These are phyloP conservation scores for Peromyscus polionotus DNA, from an alignment of 2,113 vertebrate genomes.

Conservation along the genomic window DNA sequence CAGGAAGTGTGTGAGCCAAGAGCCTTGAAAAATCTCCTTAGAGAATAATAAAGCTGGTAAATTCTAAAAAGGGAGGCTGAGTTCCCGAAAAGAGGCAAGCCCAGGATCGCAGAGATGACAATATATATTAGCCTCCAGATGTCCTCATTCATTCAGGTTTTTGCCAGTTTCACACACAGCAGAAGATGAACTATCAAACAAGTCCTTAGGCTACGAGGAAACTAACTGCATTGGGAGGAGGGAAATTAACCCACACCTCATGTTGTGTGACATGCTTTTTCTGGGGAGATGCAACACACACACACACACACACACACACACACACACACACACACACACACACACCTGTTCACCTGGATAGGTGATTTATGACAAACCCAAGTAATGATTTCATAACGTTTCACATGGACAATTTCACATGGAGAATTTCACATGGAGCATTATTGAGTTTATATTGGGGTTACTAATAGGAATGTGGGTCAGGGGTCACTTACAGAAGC, in stretches of 20 bases:
- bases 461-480: too few species aligned
- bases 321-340: neutral
- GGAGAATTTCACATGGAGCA: neutral
- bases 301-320: neutral
- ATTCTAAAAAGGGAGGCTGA: neutral
- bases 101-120: neutral
- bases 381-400: neutral
- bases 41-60: slow-evolving; percentile 6
- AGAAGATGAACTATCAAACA: neutral
- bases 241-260: neutral
- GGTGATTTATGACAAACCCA: neutral
- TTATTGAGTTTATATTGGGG: neutral
- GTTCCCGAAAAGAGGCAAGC: neutral
- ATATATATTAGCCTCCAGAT: neutral
- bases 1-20: slow-evolving; percentile 37
- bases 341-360: neutral
- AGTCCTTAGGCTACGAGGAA: neutral
- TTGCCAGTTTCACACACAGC: neutral
- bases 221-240: neutral
- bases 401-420: too few species aligned
- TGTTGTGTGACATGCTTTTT: neutral
- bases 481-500: neutral
- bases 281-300: neutral
- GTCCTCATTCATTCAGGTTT: neutral
- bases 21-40: slow-evolving; percentile 37